Conservation (phyloP, 2,797 vertebrate species). For the Gobionotothen gibberifrons region DNA sequence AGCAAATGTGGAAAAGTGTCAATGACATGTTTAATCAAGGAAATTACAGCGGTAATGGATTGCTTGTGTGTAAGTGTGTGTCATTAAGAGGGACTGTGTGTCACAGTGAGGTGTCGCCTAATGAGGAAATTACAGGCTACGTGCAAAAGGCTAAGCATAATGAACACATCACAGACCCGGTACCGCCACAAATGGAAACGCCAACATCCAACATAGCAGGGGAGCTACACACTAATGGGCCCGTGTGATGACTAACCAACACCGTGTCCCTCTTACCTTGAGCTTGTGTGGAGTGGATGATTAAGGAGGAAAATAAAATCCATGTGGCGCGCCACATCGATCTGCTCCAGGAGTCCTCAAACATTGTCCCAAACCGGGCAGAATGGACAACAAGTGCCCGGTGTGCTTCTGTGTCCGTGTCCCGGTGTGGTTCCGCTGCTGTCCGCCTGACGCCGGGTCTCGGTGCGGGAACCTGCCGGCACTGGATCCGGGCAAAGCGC, state of each 20-base stretch:
- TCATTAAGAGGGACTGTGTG: conserved; percentile 15
- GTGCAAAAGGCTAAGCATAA: conserved; percentile 32
- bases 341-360: conserved; percentile 62
- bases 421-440: conserved; percentile 37
- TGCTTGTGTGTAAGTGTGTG: neutral
- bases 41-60: neutral
- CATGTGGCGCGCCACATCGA: conserved; percentile 80
- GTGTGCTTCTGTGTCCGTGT: conserved; percentile 56
- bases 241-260: conserved; percentile 9
- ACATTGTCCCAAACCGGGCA: conserved; percentile 70
- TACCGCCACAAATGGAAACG: neutral
- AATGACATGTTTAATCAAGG: conserved; percentile 9
- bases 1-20: neutral
- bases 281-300: conserved; percentile 71
- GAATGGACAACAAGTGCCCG: conserved; percentile 77
- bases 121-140: conserved; percentile 27
- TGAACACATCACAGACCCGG: conserved; percentile 26
- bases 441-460: conserved; percentile 15
- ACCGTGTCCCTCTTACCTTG: conserved; percentile 78
- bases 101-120: conserved; percentile 20
- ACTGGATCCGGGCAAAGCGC: conserved; percentile 47
- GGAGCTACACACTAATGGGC: conserved; percentile 8
- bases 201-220: conserved; percentile 13
- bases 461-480: conserved; percentile 6
- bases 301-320: conserved; percentile 82